Evolutionary conservation across 2,888 invertebrate genomes (phyloP).

Genomic region (Amaurobius ferox): DNA sequence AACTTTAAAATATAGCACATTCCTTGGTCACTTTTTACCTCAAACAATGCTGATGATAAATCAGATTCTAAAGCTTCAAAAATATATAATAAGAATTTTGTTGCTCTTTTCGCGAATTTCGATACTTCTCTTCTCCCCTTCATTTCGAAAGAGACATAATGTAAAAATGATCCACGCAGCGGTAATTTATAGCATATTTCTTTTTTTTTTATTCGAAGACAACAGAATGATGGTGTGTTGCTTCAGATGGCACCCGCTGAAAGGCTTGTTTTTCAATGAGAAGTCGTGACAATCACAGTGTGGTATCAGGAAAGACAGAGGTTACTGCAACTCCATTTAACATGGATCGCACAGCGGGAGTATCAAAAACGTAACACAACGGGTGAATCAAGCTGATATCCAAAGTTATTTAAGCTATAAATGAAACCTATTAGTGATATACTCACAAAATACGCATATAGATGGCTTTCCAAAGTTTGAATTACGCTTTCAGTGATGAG

Average conservation of each 20-base stretch:
- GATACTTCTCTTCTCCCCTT: not conserved
- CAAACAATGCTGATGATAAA: not conserved
- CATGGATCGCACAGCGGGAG: too few species aligned
- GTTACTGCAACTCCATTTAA: too few species aligned
- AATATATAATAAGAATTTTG: not conserved
- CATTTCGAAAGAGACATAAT: not conserved
- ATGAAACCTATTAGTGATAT: too few species aligned
- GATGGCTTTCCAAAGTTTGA: too few species aligned
- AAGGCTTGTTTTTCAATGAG: not conserved
- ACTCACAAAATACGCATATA: too few species aligned
- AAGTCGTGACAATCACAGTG: too few species aligned
- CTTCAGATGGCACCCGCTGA: not conserved
- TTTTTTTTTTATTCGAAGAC: not conserved
- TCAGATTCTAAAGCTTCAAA: not conserved
- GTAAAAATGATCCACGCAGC: not conserved
- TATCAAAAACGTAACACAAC: too few species aligned
- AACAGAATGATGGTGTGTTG: not conserved
- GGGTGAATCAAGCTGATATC: too few species aligned
- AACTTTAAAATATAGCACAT: too few species aligned
- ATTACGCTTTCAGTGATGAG: too few species aligned
- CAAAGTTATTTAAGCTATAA: too few species aligned
- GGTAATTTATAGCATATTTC: not conserved
- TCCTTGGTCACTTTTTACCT: not conserved
- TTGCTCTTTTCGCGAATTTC: not conserved
- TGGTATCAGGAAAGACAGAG: too few species aligned